Evolutionary conservation across 2,113 vertebrate species (phyloP).

Genomic region (Todiramphus chloris): DNA sequence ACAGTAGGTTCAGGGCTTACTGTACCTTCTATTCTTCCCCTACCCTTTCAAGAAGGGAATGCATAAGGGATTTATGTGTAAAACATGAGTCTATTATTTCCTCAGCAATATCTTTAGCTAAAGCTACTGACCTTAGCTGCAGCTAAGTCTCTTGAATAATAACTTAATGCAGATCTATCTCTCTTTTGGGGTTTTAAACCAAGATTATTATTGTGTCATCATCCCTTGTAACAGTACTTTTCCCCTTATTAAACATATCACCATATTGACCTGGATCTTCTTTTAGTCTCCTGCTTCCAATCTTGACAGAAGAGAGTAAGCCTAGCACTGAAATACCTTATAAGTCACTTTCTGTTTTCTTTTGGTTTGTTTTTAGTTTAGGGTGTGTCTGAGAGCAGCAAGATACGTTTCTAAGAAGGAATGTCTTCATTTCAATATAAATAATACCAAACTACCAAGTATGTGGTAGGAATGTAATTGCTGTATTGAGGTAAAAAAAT

Average conservation of each 20-base stretch:
- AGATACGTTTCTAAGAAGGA: background rate
- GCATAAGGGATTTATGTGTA: background rate
- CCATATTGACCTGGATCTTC: background rate
- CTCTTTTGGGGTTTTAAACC: background rate
- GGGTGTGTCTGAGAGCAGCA: background rate
- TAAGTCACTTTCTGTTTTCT: background rate
- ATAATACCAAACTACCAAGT: background rate
- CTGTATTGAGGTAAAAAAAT: background rate
- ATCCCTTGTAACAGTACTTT: background rate
- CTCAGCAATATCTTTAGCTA: background rate
- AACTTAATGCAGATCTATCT: background rate
- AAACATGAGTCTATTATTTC: background rate
- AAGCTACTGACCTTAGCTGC: background rate
- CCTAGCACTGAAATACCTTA: background rate
- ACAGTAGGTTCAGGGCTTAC: background rate
- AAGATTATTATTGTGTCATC: background rate
- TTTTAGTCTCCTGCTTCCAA: background rate
- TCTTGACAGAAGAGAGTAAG: background rate
- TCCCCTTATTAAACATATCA: accelerated
- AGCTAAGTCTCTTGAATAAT: background rate
- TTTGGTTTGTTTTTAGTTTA: background rate
- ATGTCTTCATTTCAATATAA: background rate
- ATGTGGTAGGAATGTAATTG: background rate
- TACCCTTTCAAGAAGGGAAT: background rate
- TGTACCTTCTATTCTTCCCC: background rate